Conservation (phyloP, 2,888 invertebrate species). For the Lycaena phlaeas region DNA sequence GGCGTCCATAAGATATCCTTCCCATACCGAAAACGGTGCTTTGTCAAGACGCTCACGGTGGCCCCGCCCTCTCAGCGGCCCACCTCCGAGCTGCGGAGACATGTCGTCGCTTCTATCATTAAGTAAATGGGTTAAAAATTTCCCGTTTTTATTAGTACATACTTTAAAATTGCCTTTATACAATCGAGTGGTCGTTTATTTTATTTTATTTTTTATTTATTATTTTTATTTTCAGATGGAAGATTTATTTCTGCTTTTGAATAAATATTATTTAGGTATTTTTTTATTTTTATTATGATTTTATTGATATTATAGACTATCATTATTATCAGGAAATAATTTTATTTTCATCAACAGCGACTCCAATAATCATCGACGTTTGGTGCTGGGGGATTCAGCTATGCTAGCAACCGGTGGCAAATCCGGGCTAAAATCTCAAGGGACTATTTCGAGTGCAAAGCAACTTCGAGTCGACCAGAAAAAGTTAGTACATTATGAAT, state of each 20-base stretch:
- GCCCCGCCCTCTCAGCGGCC: conserved; percentile 88
- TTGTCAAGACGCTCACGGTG: conserved; percentile 85
- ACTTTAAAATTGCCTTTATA: too few relatives aligned
- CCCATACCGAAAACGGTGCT: conserved; percentile 86
- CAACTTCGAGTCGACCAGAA: conserved; percentile 91
- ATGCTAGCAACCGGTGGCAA: conserved; percentile 87
- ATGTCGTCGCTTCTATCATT: conserved; percentile 89
- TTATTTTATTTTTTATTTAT: conserved; percentile 8
- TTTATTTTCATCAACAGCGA: conserved; percentile 72
- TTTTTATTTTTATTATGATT: conserved; percentile 12
- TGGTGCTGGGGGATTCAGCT: conserved; percentile 93
- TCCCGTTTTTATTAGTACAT: background rate
- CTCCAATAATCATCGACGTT: conserved; percentile 90
- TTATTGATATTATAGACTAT: background rate
- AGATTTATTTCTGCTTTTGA: conserved; percentile 14
- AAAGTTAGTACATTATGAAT: conserved; percentile 73
- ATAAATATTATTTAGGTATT: conserved; percentile 13
- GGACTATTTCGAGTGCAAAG: conserved; percentile 90
- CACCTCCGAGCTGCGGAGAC: conserved; percentile 83
- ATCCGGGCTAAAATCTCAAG: conserved; percentile 87
- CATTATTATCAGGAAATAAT: background rate
- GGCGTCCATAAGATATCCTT: conserved; percentile 55
- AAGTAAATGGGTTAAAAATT: conserved; percentile 71
- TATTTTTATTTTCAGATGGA: conserved; percentile 20
- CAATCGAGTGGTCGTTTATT: too few relatives aligned